Evolutionary conservation across 1,140 invertebrate species (phyloP).

Genomic region (Cephus cinctus): DNA sequence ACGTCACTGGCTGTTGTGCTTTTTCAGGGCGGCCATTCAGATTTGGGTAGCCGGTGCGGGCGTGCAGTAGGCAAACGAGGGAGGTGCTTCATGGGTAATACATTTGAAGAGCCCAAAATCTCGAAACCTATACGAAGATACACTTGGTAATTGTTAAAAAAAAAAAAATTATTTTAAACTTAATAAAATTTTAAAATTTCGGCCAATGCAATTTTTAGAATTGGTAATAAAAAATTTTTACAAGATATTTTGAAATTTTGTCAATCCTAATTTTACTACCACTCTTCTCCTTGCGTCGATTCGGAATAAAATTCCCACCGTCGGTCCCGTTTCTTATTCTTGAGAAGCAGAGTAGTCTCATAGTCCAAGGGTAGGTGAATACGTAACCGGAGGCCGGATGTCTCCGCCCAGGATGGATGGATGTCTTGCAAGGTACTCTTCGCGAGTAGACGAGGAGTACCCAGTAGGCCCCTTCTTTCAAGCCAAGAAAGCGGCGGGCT

Average conservation of each 20-base stretch:
- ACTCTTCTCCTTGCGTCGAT: too few species aligned
- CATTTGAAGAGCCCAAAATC: too few species aligned
- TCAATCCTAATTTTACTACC: too few species aligned
- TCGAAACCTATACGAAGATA: too few species aligned
- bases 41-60: neutral
- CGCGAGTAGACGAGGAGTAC: constrained; percentile 37
- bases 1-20: constrained; percentile 47
- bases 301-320: neutral
- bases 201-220: too few species aligned
- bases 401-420: constrained; percentile 52
- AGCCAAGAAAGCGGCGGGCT: constrained; percentile 36
- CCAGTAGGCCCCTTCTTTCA: constrained; percentile 29
- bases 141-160: too few species aligned
- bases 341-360: neutral
- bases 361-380: constrained; percentile 1
- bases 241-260: too few species aligned
- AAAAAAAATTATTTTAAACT: too few species aligned
- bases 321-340: neutral
- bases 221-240: too few species aligned
- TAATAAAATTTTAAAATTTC: too few species aligned
- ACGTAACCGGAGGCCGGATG: constrained; percentile 55
- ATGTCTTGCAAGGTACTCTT: constrained; percentile 40
- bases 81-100: neutral
- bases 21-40: constrained; percentile 41
- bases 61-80: neutral